Evolutionary conservation across 2,113 vertebrate species (phyloP).

Genomic region (Dascyllus trimaculatus): DNA sequence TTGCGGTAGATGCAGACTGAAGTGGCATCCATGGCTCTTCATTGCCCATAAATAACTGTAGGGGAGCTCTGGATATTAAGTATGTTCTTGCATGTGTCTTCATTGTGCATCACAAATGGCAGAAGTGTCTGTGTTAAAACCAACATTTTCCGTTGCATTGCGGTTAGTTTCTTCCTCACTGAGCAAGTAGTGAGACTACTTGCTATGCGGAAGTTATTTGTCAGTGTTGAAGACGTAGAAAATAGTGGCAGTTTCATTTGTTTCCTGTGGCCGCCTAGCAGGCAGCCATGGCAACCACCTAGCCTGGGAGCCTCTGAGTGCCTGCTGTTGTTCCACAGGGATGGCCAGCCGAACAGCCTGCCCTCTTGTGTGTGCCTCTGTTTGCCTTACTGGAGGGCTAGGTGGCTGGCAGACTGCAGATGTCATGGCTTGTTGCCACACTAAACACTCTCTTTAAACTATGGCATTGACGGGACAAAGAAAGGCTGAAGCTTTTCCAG

Average conservation of each 20-base stretch:
- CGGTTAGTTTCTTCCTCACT: not conserved
- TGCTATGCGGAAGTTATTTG: slow-evolving; percentile 28
- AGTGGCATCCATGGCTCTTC: too few species aligned
- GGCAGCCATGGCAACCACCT: slow-evolving; percentile 63
- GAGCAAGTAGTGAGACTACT: not conserved
- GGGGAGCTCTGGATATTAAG: too few species aligned
- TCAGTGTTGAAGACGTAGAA: slow-evolving; percentile 16
- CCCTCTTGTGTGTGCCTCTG: slow-evolving; percentile 21
- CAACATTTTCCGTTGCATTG: not conserved
- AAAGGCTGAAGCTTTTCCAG: slow-evolving; percentile 4
- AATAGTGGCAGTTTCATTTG: slow-evolving; percentile 44
- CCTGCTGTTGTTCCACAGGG: slow-evolving; percentile 29
- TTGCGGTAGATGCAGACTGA: too few species aligned
- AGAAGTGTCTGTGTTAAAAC: not conserved
- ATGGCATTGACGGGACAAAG: slow-evolving; percentile 3
- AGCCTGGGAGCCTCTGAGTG: slow-evolving; percentile 34
- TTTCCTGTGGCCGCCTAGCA: slow-evolving; percentile 38
- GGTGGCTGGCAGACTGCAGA: slow-evolving; percentile 39
- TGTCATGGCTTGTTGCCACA: slow-evolving; percentile 47
- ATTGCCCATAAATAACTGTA: too few species aligned
- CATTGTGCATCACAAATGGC: not conserved
- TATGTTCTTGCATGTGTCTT: not conserved
- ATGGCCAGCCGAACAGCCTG: slow-evolving; percentile 17
- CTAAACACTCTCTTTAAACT: slow-evolving; percentile 43
- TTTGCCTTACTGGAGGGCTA: slow-evolving; percentile 24